Evolutionary conservation across 2,797 vertebrate genomes (phyloP).

Genomic region (Pachyuromys duprasi): DNA sequence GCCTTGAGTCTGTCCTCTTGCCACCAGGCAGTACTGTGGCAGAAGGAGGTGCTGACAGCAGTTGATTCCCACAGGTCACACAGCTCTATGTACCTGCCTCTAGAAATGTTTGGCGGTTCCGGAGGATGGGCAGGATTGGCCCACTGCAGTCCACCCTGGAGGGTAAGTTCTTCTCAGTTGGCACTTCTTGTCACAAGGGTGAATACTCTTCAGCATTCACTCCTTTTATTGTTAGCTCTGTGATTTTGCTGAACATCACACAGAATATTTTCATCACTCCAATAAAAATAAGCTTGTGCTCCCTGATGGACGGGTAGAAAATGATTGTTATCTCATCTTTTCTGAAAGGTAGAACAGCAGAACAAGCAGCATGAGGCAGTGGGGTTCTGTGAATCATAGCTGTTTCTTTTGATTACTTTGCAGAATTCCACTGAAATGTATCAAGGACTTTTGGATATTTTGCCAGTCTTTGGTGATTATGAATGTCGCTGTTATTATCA

Average conservation of each 20-base stretch:
- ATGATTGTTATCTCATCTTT: neutral
- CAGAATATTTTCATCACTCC: neutral
- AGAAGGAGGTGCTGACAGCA: neutral
- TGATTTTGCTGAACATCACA: neutral
- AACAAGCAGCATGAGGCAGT: neutral
- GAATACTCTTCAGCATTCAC: no score
- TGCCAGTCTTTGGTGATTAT: neutral
- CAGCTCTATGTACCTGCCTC: conserved; percentile 98
- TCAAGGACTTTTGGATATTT: neutral
- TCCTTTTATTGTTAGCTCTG: neutral
- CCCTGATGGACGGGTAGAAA: neutral
- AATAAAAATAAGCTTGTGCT: accelerated
- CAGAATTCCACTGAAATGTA: neutral
- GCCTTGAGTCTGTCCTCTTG: accelerated
- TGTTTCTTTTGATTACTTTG: neutral
- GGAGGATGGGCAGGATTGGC: conserved; percentile 97
- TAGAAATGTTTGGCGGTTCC: conserved; percentile 95
- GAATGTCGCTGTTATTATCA: neutral
- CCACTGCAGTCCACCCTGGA: conserved; percentile 97
- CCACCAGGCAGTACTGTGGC: accelerated
- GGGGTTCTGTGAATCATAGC: neutral
- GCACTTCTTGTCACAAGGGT: neutral
- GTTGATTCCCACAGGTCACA: conserved; percentile 91
- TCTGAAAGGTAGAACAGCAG: neutral
- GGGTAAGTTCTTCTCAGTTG: conserved; percentile 87